Evolutionary conservation across 2,797 vertebrate species (phyloP), one percentile per base, ranked within the genome.

Genomic region (Lutjanus argentimaculatus): DNA sequence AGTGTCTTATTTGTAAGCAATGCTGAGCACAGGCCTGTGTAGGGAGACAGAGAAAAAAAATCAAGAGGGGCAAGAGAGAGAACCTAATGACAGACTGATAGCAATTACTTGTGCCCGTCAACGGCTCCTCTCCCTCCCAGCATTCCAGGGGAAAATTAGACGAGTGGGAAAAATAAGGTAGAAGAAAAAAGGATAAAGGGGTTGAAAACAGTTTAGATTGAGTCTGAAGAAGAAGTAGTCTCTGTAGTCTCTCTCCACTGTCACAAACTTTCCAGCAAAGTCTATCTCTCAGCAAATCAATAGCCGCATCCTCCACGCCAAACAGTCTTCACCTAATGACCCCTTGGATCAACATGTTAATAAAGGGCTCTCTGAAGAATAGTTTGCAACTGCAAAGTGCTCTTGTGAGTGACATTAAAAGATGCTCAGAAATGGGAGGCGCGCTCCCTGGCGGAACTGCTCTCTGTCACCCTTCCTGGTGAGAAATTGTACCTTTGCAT

Each of bases 401-500:
- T 96, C 95, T 90, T 93, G 94, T 94, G 95, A 96, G 95, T 97
- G 97, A 97, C 96, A 95, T 93, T 96, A 96, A 96, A 95, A 95
- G 96, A 97, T 95, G 96, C 95, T 93, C 93, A 88, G 91, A 96
- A 96, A 94, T 85, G 93, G 92, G 95, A 95, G 96, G 82, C 92
- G 93, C 93, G 96, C 95, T 97, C 96, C 97, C 96, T 90, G 93
- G 95, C 94, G 95, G 96, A 96, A 95, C 94, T 93, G 95, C 95
- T 94, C 95, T 94, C 96, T 97, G 97, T 97, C 97, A 97, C 96
- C 96, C 95, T 93, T 96, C 93, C 94, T 95, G 95, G 96, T 97
- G 97, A 99, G 96, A 97, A 97, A 98, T 97, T 96, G 97, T 96
- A 96, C 95, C 96, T 97, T 96, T 98, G 97, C 97, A 97, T 98